Evolutionary conservation across 35 echinoderm and acorn worm genomes (phyloP).

Genomic region (Heliocidaris erythrogramma): DNA sequence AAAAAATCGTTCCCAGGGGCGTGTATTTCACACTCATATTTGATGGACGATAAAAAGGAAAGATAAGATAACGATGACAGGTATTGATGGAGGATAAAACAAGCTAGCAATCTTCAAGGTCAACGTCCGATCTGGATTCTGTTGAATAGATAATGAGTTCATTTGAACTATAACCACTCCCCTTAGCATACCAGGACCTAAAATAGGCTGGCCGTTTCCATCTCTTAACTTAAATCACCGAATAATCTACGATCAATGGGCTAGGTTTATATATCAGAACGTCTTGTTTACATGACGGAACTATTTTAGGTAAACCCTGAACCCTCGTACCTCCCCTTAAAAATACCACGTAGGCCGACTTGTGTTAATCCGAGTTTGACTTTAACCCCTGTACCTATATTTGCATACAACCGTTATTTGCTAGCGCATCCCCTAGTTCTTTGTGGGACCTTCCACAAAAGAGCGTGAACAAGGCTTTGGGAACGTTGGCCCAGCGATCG

Average conservation of each 20-base stretch:
- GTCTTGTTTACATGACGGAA: not conserved
- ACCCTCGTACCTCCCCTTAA: not conserved
- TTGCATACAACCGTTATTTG: constrained; percentile 17
- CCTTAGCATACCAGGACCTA: too few relatives aligned
- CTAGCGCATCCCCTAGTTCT: not conserved
- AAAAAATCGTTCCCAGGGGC: too few relatives aligned
- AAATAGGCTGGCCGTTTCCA: too few relatives aligned
- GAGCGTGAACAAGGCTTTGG: not conserved
- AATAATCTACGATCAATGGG: not conserved
- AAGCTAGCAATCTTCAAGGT: too few relatives aligned
- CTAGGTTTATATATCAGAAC: not conserved
- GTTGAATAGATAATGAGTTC: too few relatives aligned
- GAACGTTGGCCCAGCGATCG: not conserved
- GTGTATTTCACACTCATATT: too few relatives aligned
- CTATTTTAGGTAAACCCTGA: not conserved
- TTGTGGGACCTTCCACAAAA: not conserved
- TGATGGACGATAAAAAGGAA: too few relatives aligned
- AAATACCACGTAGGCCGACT: not conserved
- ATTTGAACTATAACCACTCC: too few relatives aligned
- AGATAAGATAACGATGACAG: too few relatives aligned
- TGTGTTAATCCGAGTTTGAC: not conserved
- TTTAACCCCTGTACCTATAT: not conserved
- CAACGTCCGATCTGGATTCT: too few relatives aligned
- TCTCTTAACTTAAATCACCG: too few relatives aligned
- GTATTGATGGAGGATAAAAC: too few relatives aligned